Conservation (phyloP, 2,888 invertebrate species). For the Drosophila formosana region DNA sequence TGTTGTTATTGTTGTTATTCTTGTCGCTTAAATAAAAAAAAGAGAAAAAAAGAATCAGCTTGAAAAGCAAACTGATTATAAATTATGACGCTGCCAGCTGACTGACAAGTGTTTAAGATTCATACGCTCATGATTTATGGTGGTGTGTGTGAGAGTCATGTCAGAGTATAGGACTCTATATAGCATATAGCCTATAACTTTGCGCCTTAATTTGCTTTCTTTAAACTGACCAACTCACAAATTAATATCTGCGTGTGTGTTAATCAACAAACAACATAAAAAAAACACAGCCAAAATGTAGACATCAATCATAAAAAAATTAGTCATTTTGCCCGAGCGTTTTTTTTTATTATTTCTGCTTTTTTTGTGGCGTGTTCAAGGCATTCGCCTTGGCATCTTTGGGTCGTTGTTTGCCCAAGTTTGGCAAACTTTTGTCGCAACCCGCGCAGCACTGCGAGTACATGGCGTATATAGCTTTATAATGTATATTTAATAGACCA, state of each 20-base stretch:
- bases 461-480: slow-evolving; percentile 52
- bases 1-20: slow-evolving; percentile 37
- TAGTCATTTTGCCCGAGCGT: slow-evolving; percentile 53
- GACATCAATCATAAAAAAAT: slow-evolving; percentile 70
- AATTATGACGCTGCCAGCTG: slow-evolving; percentile 74
- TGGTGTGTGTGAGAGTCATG: slow-evolving; percentile 29
- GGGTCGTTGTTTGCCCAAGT: slow-evolving; percentile 22
- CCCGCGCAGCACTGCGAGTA: slow-evolving; percentile 57
- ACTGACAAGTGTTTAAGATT: slow-evolving; percentile 75
- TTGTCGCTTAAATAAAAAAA: slow-evolving; percentile 19
- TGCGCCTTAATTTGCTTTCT: slow-evolving; percentile 24
- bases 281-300: slow-evolving; percentile 24
- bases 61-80: slow-evolving; percentile 77
- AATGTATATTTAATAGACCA: slow-evolving; percentile 77
- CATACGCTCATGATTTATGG: slow-evolving; percentile 72
- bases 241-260: slow-evolving; percentile 15
- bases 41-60: slow-evolving; percentile 38
- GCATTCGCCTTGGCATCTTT: slow-evolving; percentile 63
- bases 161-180: slow-evolving; percentile 10
- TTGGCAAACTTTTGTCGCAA: slow-evolving; percentile 65
- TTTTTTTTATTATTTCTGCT: slow-evolving; percentile 10
- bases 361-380: slow-evolving; percentile 58
- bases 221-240: slow-evolving; percentile 32
- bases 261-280: slow-evolving; percentile 56
- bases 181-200: slow-evolving; percentile 41